Percentiles rank a stretch among this genome's conserved stretches.
phyloP scores from a whole-genome alignment of 1,140 invertebrate genomes.

The Venturia canescens region DNA sequence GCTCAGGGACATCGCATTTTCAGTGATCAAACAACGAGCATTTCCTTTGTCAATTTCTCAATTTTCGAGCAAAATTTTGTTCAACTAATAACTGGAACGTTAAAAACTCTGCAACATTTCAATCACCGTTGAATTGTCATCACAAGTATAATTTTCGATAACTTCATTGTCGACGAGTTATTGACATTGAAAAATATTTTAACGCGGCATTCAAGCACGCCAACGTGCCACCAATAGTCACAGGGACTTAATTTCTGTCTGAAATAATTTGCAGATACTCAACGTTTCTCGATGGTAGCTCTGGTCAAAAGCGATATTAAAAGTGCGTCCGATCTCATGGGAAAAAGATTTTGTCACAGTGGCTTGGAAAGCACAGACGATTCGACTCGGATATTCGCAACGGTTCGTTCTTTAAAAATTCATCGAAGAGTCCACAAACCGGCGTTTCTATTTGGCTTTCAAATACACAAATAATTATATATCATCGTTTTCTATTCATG shows the following conservation, averaged over 20 bases:
- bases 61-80: no score
- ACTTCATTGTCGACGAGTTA: no score
- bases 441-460: no score
- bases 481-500: no score
- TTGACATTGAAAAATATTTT: not conserved
- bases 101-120: no score
- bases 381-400: slow-evolving; percentile 82
- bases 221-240: no score
- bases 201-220: not conserved
- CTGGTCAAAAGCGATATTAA: slow-evolving; percentile 81
- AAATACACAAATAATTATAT: not conserved
- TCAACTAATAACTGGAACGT: no score
- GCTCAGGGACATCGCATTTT: not conserved
- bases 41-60: not conserved
- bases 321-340: slow-evolving; percentile 80
- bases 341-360: slow-evolving; percentile 86
- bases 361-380: slow-evolving; percentile 82
- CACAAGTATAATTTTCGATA: no score
- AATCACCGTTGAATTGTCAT: no score
- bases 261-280: slow-evolving; percentile 73
- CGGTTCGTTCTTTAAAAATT: no score
- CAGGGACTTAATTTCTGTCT: not conserved
- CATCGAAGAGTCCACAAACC: no score
- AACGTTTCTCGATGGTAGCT: slow-evolving; percentile 83
- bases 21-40: no score